These are phyloP conservation scores for Andrena bucephala DNA, from an alignment of 2,888 invertebrate genomes.

Conservation along the genomic window DNA sequence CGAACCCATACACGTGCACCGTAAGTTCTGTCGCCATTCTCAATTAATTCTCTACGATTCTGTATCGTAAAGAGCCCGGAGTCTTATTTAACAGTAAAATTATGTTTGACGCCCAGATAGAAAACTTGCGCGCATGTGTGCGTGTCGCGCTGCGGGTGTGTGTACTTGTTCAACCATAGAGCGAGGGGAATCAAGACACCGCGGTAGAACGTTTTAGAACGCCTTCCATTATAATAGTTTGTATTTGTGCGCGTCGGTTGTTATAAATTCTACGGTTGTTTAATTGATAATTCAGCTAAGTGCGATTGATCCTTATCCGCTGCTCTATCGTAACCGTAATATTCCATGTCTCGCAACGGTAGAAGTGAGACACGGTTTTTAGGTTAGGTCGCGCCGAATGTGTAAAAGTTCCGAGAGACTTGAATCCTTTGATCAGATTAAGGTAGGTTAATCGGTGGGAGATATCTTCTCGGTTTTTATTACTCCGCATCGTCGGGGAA, in stretches of 20 bases:
- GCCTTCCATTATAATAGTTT: background rate
- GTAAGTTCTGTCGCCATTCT: background rate
- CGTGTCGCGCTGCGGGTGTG: background rate
- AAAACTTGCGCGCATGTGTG: conserved; percentile 24
- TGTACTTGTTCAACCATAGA: conserved; percentile 37
- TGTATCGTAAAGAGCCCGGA: conserved; percentile 7
- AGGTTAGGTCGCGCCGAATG: too few species aligned
- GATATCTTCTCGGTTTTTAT: too few species aligned
- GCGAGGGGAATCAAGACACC: conserved; percentile 8
- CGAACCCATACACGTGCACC: background rate
- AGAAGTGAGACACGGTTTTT: too few species aligned
- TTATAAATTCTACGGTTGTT: background rate
- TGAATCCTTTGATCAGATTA: too few species aligned
- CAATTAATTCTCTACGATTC: conserved; percentile 7
- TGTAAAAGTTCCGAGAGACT: too few species aligned
- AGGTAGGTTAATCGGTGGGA: too few species aligned
- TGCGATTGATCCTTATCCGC: too few species aligned
- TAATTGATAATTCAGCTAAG: background rate
- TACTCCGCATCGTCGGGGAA: too few species aligned
- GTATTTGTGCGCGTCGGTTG: background rate
- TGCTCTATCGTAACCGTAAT: too few species aligned
- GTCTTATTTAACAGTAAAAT: conserved; percentile 50
- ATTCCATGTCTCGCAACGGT: too few species aligned
- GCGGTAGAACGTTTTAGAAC: background rate
- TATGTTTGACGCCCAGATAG: conserved; percentile 51